Evolutionary conservation across 30 jellyfish, hydroid and myxozoan genomes (phyloP).

Genomic region (Clytia hemisphaerica): DNA sequence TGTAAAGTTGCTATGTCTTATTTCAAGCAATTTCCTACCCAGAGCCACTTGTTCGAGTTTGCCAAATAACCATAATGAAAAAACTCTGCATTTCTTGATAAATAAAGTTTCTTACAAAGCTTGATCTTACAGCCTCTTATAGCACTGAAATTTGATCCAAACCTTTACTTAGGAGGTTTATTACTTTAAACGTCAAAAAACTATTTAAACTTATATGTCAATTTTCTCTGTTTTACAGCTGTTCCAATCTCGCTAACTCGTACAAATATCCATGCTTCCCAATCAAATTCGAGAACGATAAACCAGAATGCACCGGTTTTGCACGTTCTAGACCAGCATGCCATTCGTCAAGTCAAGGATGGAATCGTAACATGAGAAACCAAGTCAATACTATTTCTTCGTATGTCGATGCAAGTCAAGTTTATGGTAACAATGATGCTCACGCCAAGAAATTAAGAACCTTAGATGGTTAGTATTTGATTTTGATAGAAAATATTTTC

Average conservation of each 20-base stretch:
- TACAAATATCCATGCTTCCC: slow-evolving; percentile 74
- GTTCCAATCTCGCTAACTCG: slow-evolving; percentile 48
- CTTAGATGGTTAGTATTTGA: slow-evolving; percentile 50
- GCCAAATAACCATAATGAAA: no score
- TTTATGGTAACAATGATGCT: slow-evolving; percentile 51
- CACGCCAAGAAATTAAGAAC: slow-evolving; percentile 46
- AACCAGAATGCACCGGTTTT: slow-evolving; percentile 54
- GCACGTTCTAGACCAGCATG: slow-evolving; percentile 66
- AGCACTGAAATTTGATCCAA: neutral
- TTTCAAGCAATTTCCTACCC: no score
- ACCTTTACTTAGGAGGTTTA: neutral
- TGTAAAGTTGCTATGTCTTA: no score
- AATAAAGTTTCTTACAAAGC: no score
- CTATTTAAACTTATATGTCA: neutral
- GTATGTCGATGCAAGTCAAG: slow-evolving; percentile 47
- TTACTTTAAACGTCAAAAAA: neutral
- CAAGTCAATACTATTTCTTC: slow-evolving; percentile 54
- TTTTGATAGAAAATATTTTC: no score
- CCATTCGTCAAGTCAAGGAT: slow-evolving; percentile 26
- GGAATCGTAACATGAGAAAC: slow-evolving; percentile 31
- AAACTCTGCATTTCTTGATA: no score
- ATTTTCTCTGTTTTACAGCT: slow-evolving; percentile 27
- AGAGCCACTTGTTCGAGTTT: no score
- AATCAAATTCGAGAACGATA: slow-evolving; percentile 48
- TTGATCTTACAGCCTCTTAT: neutral